Evolutionary conservation across 2,797 vertebrate genomes (phyloP), one percentile per base, ranked within the genome.

Genomic region (Anas acuta): DNA sequence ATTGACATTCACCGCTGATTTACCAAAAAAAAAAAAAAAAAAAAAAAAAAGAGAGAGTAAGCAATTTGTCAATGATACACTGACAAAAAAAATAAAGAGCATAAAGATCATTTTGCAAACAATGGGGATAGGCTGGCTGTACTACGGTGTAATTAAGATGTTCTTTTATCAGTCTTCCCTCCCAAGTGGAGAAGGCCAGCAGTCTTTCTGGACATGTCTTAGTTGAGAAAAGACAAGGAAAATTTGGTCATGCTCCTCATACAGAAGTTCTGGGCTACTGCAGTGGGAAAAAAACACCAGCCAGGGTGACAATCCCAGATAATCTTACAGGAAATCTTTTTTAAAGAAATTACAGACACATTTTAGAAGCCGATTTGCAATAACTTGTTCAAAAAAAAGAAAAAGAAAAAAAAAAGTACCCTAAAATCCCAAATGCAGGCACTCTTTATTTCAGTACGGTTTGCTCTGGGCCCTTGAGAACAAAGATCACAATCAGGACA

Each of bases 251-350:
- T 43, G 28, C 2, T 65, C 62, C 54, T 62, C 33, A 20, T 25
- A 25, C 43, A 37, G 9, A 65, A 56, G n/a, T 47, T 13, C 47
- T 45, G 33, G 28, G 30, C 51, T 89, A 62, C 19, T 62, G n/a
- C 56, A 83, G 75, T 25, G 65, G 60, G 56, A 78, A 51, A 71
- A 71, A 39, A 58, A 53, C 8, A 41, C 45, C 45, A 45, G 30
- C 28, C 60, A 88, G 39, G 18, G 56, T 39, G 35, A 92, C 56
- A 82, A 66, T 87, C 78, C 57, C 54, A 30, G 30, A 14, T 54
- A 58, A 80, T 90, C 91, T 83, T 79, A 94, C 56, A 88, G 64
- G 83, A 95, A 86, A 81, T 62, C 11, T 2, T 8, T 56, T 69
- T 65, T 61, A 20, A 72, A 92, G 35, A 90, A 88, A 82, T 9